phyloP scores from a whole-genome alignment of 2,888 invertebrate species.

The Melinaea marsaeus region DNA sequence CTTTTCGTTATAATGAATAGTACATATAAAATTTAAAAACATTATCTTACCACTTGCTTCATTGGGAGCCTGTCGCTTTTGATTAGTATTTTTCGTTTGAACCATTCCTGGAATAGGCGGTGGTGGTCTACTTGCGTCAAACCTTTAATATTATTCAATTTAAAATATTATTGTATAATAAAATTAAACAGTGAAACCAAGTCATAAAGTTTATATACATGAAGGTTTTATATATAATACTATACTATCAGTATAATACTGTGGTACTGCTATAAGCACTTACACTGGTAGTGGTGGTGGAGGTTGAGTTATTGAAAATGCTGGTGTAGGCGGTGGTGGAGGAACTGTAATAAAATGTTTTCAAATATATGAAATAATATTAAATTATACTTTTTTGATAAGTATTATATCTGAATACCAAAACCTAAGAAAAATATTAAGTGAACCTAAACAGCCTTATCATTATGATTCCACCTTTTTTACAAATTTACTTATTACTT shows the following conservation, averaged over 20 bases:
- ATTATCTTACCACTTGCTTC: constrained; percentile 40
- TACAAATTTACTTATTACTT: too few species aligned
- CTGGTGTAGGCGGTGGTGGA: constrained; percentile 1
- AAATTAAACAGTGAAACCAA: too few species aligned
- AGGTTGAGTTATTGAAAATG: constrained; percentile 7
- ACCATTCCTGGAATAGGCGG: constrained; percentile 43
- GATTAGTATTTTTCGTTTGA: constrained; percentile 33
- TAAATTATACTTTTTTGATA: background rate
- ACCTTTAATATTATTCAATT: constrained; percentile 38
- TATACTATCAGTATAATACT: background rate
- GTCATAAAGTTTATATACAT: background rate
- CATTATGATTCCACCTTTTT: too few species aligned
- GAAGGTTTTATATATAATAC: background rate
- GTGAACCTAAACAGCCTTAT: too few species aligned
- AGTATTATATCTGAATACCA: constrained; percentile 1
- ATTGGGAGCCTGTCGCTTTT: constrained; percentile 40
- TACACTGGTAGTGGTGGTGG: constrained; percentile 15
- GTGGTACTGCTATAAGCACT: background rate
- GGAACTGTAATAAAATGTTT: constrained; percentile 8
- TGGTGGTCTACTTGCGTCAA: constrained; percentile 57
- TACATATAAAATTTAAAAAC: constrained; percentile 8
- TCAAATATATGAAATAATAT: background rate
- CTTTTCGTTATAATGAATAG: background rate
- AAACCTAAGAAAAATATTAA: too few species aligned
- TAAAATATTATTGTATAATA: constrained; percentile 6